Evolutionary conservation across 2,888 invertebrate genomes (phyloP).

Genomic region (Chalcis sispes): DNA sequence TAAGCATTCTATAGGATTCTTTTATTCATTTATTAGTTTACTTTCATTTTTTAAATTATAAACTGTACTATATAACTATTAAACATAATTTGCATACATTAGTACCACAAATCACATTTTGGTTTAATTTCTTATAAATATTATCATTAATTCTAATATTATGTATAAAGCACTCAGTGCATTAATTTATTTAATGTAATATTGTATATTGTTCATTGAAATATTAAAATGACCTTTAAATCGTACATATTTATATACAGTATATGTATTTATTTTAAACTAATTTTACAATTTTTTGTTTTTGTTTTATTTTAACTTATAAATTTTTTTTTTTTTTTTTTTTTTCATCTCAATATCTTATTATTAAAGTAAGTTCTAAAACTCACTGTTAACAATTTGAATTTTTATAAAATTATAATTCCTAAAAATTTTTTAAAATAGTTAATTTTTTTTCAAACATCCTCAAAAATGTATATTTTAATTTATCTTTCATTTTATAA

Average conservation of each 20-base stretch:
- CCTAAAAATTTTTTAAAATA: no score
- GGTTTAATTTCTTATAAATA: slow-evolving; percentile 15
- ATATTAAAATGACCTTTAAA: slow-evolving; percentile 36
- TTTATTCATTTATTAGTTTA: slow-evolving; percentile 7
- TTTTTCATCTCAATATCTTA: slow-evolving; percentile 11
- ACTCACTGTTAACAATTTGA: no score
- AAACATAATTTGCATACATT: slow-evolving; percentile 24
- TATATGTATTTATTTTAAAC: slow-evolving; percentile 17
- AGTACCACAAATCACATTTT: slow-evolving; percentile 28
- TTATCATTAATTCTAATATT: slow-evolving; percentile 22
- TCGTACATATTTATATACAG: slow-evolving; percentile 34
- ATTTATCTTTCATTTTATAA: background rate
- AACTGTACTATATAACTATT: background rate
- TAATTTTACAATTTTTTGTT: slow-evolving; percentile 5
- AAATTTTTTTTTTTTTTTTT: background rate
- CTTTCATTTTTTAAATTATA: background rate
- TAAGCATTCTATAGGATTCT: slow-evolving; percentile 31
- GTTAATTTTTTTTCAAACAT: background rate
- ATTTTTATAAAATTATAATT: no score
- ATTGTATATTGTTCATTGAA: slow-evolving; percentile 8
- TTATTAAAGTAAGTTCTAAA: background rate
- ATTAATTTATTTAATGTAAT: slow-evolving; percentile 15
- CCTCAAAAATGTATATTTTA: slow-evolving; percentile 2
- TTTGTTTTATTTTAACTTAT: background rate
- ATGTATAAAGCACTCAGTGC: slow-evolving; percentile 40